These are phyloP conservation scores for Nasonia longicornis DNA, from an alignment of 1,140 invertebrate genomes.

Conservation along the genomic window DNA sequence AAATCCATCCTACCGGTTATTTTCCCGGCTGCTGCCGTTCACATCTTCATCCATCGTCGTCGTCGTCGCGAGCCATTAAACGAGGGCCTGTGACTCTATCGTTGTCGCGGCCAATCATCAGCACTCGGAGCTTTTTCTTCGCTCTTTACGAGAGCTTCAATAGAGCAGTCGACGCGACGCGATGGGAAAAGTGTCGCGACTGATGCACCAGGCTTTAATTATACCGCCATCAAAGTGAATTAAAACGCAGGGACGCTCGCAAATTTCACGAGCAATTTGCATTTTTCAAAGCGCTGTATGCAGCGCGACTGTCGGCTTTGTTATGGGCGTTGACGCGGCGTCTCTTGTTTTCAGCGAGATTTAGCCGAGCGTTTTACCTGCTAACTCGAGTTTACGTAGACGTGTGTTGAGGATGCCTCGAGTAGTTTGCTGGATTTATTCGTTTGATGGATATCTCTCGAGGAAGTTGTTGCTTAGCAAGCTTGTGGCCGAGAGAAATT, in stretches of 20 bases:
- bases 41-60: neutral
- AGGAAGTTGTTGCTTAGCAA: no score
- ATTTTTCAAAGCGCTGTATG: conserved; percentile 5
- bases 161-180: neutral
- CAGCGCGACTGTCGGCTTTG: neutral
- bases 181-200: conserved; percentile 3
- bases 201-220: neutral
- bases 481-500: no score
- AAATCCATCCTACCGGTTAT: neutral
- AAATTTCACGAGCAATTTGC: conserved; percentile 31
- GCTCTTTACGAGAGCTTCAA: neutral
- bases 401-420: neutral
- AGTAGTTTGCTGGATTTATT: conserved; percentile 8
- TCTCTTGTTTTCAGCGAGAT: no score
- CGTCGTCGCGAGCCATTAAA: neutral
- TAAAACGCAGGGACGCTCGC: conserved; percentile 6
- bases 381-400: neutral
- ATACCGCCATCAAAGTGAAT: conserved; percentile 8
- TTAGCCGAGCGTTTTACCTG: neutral
- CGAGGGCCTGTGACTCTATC: neutral
- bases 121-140: neutral
- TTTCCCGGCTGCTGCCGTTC: neutral
- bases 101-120: neutral
- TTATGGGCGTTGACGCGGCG: neutral
- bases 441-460: conserved; percentile 18